phyloP scores from a whole-genome alignment of 2,113 vertebrate genomes.

The Genyomyrus donnyi region DNA sequence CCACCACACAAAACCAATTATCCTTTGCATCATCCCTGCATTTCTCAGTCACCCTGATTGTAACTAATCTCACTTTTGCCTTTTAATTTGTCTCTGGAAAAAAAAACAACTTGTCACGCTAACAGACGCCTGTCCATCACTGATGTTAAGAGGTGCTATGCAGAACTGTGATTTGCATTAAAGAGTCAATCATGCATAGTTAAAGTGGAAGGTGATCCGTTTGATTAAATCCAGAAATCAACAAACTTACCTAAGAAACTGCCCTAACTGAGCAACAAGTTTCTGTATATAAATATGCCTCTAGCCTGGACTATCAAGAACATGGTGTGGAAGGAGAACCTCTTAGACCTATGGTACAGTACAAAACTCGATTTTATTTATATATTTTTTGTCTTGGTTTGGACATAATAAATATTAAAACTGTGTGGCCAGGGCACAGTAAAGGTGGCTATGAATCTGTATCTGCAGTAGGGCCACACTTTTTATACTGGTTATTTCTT shows the following conservation, averaged over 20 bases:
- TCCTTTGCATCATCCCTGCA: background rate
- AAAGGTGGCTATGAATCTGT: background rate
- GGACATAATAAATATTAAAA: conserved; percentile 7
- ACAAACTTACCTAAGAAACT: background rate
- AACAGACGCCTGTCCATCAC: background rate
- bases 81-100: background rate
- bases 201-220: background rate
- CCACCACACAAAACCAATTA: background rate
- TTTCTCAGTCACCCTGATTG: background rate
- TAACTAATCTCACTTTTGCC: background rate
- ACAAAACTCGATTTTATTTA: background rate
- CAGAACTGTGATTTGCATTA: background rate
- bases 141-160: background rate
- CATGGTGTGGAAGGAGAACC: background rate
- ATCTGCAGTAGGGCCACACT: conserved; percentile 19
- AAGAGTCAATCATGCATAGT: background rate
- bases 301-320: background rate
- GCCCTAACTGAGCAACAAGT: background rate
- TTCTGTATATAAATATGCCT: background rate
- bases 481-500: conserved; percentile 19
- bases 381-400: background rate
- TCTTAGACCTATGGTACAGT: background rate
- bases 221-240: background rate
- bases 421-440: background rate
- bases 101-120: background rate